Percentiles rank a stretch among this genome's conserved stretches.
Conservation (phyloP, 1,140 invertebrate species). For the Drosophila ogumai region DNA sequence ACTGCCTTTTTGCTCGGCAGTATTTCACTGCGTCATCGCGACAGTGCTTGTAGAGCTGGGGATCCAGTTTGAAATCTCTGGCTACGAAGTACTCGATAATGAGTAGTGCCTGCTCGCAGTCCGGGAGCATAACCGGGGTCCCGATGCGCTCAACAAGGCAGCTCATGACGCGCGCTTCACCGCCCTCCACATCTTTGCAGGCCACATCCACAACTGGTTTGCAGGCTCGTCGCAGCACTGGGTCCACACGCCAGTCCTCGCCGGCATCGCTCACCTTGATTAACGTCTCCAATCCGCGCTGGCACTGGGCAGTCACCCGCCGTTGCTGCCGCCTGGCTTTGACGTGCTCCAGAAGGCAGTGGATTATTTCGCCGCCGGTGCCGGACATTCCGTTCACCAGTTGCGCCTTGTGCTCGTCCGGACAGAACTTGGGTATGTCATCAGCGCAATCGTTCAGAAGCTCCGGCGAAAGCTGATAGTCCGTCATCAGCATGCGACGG, state of each 20-base stretch:
- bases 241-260: slow-evolving; percentile 96
- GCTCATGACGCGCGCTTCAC: slow-evolving; percentile 93
- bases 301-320: slow-evolving; percentile 89
- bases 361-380: slow-evolving; percentile 92
- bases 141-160: slow-evolving; percentile 97
- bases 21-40: slow-evolving; percentile 92
- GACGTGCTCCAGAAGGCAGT: slow-evolving; percentile 98
- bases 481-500: slow-evolving; percentile 95
- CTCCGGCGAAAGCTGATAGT: slow-evolving; percentile 91
- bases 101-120: slow-evolving; percentile 95
- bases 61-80: slow-evolving; percentile 97
- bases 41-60: slow-evolving; percentile 94
- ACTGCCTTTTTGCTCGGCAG: slow-evolving; percentile 92
- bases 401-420: slow-evolving; percentile 87
- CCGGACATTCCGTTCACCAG: slow-evolving; percentile 85
- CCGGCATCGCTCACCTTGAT: slow-evolving; percentile 93
- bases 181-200: slow-evolving; percentile 89
- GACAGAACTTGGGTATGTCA: slow-evolving; percentile 92
- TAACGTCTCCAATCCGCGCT: slow-evolving; percentile 90
- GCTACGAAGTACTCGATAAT: slow-evolving; percentile 99
- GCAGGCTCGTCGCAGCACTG: slow-evolving; percentile 93
- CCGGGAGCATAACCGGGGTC: slow-evolving; percentile 92
- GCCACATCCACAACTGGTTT: slow-evolving; percentile 91
- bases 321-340: slow-evolving; percentile 87
- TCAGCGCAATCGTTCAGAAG: slow-evolving; percentile 94